A percentile compares a stretch with the other conserved stretches of the same genome.
These are phyloP conservation scores for Drosophila azteca DNA, from an alignment of 1,140 invertebrate genomes.

Conservation along the genomic window DNA sequence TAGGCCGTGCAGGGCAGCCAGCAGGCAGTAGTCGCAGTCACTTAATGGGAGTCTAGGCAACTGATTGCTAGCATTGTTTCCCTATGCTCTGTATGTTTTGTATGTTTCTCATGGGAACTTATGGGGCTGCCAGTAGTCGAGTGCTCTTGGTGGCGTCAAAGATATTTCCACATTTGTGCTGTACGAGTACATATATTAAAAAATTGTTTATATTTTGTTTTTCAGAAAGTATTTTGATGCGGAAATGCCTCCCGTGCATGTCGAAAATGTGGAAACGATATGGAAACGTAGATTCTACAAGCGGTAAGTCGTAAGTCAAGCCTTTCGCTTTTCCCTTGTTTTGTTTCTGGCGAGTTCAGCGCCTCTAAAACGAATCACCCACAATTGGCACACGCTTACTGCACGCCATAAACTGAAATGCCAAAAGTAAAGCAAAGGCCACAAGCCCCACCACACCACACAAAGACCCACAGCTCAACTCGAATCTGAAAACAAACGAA, in stretches of 20 bases:
- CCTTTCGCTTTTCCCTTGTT: neutral
- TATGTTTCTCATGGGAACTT: constrained; percentile 22
- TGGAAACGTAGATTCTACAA: neutral
- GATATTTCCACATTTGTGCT: neutral
- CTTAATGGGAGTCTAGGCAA: neutral
- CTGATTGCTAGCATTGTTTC: constrained; percentile 21
- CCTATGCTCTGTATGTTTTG: too few species aligned
- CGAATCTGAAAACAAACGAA: constrained; percentile 22
- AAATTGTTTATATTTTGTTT: too few species aligned
- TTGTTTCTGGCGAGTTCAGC: neutral
- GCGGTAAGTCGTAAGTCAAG: neutral
- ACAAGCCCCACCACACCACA: constrained; percentile 20
- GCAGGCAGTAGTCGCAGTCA: too few species aligned
- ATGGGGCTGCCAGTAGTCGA: neutral
- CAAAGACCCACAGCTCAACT: constrained; percentile 11
- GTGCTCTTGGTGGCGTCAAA: too few species aligned
- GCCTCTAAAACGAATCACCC: neutral
- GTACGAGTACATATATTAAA: too few species aligned
- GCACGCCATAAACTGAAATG: constrained; percentile 55
- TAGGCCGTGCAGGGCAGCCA: constrained; percentile 21
- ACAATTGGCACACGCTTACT: constrained; percentile 24
- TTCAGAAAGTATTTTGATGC: neutral
- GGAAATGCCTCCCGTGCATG: constrained; percentile 1
- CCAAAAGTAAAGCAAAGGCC: constrained; percentile 60
- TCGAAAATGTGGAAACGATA: too few species aligned